Evolutionary conservation across 2,888 invertebrate species (phyloP), one percentile per base, ranked within the genome.

Genomic region (Augochlorella aurata): DNA sequence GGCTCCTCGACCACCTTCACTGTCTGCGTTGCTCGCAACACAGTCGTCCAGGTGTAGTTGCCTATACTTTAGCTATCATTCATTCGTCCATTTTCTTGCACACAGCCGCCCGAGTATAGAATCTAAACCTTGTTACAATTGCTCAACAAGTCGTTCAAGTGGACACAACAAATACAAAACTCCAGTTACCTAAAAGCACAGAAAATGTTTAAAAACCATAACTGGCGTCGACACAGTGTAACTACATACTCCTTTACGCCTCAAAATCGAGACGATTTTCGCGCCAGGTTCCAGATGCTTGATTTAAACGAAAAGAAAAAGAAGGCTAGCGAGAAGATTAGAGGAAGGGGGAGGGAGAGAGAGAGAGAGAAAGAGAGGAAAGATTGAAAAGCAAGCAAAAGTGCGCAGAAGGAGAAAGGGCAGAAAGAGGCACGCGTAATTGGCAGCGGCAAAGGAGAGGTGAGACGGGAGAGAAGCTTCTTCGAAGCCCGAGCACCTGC

Each of bases 351-450:
- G 12, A 21, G 29, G 12, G 69, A 68, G 72, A 75, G 50, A 14
- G 50, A 1, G n/a, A 4, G n/a, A 38, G n/a, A n/a, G 52, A 83
- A 75, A 58, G 24, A 54, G 68, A 65, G 74, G 47, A 67, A 18
- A 1, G 9, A 54, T 16, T 50, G 66, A 38, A 44, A 29, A 67
- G 49, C 50, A 50, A 52, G 58, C 67, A 71, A 49, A 45, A 29
- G 58, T 16, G 58, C 65, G 65, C 52, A 61, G 75, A 77, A 83
- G 70, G 74, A 79, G 72, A 81, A 82, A 80, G 83, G 91, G 90
- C 90, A 83, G 89, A 87, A 91, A 91, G 89, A 90, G 91, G 91
- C 90, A 90, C 90, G 90, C 89, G 90, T 90, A 91, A 91, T 91
- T 91, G 91, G 91, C 88, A 87, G 89, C 83, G 52, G 69, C 61